Percentiles rank a stretch among this genome's conserved stretches.
These are phyloP conservation scores for Zygogramma bicolorata DNA, from an alignment of 2,888 invertebrate genomes.

Conservation along the genomic window DNA sequence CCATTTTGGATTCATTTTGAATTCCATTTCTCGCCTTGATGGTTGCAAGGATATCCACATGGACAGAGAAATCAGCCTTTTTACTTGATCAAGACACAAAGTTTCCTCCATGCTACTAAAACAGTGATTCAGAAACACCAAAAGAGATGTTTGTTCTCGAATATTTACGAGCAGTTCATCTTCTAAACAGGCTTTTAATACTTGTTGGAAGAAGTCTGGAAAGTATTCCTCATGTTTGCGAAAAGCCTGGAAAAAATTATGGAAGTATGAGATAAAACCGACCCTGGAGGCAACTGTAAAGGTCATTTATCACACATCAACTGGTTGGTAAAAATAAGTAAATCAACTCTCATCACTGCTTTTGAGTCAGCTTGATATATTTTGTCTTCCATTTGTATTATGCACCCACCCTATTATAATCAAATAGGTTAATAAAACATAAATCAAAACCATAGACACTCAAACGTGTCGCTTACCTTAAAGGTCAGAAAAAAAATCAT, in stretches of 20 bases:
- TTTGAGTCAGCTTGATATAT: no score
- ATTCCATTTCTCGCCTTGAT: constrained; percentile 86
- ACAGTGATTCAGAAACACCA: constrained; percentile 95
- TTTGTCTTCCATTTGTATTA: no score
- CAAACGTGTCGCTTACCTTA: no score
- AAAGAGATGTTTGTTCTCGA: constrained; percentile 87
- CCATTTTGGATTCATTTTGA: constrained; percentile 89
- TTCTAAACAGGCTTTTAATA: constrained; percentile 80
- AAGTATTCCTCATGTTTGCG: constrained; percentile 82
- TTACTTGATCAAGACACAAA: constrained; percentile 90
- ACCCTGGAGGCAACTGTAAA: no score
- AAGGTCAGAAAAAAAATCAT: no score
- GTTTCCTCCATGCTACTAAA: constrained; percentile 98
- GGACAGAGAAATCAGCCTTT: constrained; percentile 89
- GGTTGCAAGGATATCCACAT: constrained; percentile 94
- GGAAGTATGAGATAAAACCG: not conserved
- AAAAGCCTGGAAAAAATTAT: constrained; percentile 73
- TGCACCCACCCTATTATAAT: no score
- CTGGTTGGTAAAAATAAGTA: no score
- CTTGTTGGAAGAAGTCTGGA: constrained; percentile 84
- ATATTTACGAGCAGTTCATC: constrained; percentile 70
- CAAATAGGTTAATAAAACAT: no score
- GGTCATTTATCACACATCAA: no score
- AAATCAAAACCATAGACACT: no score
- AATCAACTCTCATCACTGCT: no score